These are phyloP conservation scores for Pandemis cinnamomeana DNA, from an alignment of 2,888 invertebrate genomes.

Conservation along the genomic window DNA sequence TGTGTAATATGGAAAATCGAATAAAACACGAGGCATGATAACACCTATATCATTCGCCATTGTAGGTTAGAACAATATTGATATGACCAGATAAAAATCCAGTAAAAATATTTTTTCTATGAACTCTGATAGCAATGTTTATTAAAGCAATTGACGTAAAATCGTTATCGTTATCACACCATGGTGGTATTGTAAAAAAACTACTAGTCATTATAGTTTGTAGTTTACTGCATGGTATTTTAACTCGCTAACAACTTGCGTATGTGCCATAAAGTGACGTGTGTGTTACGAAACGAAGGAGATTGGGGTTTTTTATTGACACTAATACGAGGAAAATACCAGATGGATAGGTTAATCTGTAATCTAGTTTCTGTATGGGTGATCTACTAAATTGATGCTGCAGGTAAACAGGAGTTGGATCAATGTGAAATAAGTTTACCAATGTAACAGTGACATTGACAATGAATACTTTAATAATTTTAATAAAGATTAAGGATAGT, in stretches of 20 bases:
- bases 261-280: constrained; percentile 21
- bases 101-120: constrained; percentile 40
- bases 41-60: constrained; percentile 3
- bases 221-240: constrained; percentile 18
- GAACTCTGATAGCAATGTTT: constrained; percentile 51
- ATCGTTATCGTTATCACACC: constrained; percentile 17
- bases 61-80: constrained; percentile 21
- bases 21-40: constrained; percentile 11
- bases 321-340: background rate
- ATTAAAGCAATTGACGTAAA: constrained; percentile 48
- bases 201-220: constrained; percentile 1
- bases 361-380: background rate
- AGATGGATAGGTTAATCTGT: background rate
- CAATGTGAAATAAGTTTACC: background rate
- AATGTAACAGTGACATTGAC: no score
- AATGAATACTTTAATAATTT: no score
- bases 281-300: constrained; percentile 2
- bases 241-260: constrained; percentile 14
- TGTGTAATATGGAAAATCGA: constrained; percentile 1
- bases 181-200: constrained; percentile 17
- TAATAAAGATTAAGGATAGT: no score
- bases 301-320: background rate
- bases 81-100: constrained; percentile 16
- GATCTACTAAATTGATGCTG: background rate
- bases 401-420: background rate